These are phyloP conservation scores for Hoplostethus atlanticus DNA, from an alignment of 2,797 vertebrate species.

Conservation along the genomic window DNA sequence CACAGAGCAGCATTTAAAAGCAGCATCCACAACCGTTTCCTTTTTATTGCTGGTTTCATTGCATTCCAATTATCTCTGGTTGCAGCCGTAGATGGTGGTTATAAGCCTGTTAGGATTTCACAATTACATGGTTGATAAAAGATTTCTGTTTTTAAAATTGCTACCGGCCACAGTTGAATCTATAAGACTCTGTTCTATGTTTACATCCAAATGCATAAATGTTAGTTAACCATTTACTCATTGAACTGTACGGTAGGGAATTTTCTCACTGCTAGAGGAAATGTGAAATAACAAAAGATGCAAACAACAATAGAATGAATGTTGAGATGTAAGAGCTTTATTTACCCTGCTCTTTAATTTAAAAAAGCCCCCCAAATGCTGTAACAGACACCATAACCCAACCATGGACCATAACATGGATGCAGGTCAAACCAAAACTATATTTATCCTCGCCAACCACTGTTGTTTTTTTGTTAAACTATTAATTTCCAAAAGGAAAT, in stretches of 20 bases:
- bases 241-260: not conserved
- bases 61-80: not conserved
- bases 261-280: no score
- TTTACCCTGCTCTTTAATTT: not conserved
- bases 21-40: not conserved
- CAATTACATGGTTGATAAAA: no score
- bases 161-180: not conserved
- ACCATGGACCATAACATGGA: no score
- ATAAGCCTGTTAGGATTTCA: no score
- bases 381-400: not conserved
- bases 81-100: not conserved
- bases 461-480: no score
- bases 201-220: not conserved
- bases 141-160: no score
- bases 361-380: not conserved
- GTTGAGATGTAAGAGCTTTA: no score
- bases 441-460: no score
- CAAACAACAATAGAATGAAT: no score
- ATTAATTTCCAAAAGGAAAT: no score
- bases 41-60: not conserved
- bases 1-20: not conserved
- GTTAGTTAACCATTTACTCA: not conserved
- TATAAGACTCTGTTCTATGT: not conserved
- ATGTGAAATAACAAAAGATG: no score
- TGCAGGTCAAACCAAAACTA: not conserved